phyloP scores from a whole-genome alignment of 2,888 invertebrate genomes.

The Meliscaeva auricollis region DNA sequence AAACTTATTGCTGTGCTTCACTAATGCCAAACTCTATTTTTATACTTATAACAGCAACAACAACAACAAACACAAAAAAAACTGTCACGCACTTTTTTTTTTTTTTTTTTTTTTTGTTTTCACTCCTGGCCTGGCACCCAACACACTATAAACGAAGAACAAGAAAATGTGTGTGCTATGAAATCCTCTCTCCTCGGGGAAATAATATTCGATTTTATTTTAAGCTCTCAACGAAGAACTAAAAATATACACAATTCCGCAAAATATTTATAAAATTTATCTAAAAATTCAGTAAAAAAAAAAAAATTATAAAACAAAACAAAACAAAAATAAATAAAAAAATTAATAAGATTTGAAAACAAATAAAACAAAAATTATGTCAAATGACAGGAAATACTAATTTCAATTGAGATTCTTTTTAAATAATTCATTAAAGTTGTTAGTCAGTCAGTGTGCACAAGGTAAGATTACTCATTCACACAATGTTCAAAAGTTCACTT shows the following conservation, averaged over 20 bases:
- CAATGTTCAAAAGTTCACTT: slow-evolving; percentile 25
- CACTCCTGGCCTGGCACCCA: slow-evolving; percentile 50
- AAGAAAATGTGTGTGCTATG: slow-evolving; percentile 28
- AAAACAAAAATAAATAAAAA: slow-evolving; percentile 34
- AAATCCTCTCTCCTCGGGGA: slow-evolving; percentile 40
- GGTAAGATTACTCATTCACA: slow-evolving; percentile 43
- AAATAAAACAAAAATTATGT: slow-evolving; percentile 18
- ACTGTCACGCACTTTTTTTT: slow-evolving; percentile 56
- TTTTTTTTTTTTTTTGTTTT: slow-evolving; percentile 29
- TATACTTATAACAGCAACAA: slow-evolving; percentile 38
- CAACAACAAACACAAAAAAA: slow-evolving; percentile 28
- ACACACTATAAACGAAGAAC: slow-evolving; percentile 8
- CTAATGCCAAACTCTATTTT: slow-evolving; percentile 70
- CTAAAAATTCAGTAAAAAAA: slow-evolving; percentile 47
- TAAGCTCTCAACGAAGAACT: slow-evolving; percentile 53
- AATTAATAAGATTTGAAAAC: neutral
- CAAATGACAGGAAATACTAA: slow-evolving; percentile 20
- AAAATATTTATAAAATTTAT: slow-evolving; percentile 57
- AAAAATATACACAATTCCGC: slow-evolving; percentile 69
- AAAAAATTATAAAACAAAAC: slow-evolving; percentile 17
- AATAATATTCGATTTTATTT: slow-evolving; percentile 54
- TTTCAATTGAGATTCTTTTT: slow-evolving; percentile 39
- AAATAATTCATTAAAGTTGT: slow-evolving; percentile 9
- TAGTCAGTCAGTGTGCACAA: slow-evolving; percentile 18
- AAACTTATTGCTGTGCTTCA: slow-evolving; percentile 49